Base-by-base conservation (phyloP, 2,888 invertebrate species). In the Lasioglossum oenotherae region DNA sequence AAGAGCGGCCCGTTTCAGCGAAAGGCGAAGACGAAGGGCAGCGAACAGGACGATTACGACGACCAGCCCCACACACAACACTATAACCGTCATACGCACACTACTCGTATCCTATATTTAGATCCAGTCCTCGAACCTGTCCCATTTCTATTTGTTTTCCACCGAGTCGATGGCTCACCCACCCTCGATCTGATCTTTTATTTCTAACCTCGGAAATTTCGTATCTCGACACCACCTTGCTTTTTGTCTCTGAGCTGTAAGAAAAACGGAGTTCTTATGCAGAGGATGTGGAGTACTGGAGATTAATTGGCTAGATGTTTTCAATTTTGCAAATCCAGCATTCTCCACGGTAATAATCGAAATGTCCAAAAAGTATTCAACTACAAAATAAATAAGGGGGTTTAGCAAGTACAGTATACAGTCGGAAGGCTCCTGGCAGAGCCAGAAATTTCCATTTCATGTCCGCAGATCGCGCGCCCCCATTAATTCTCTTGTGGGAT, bases 111-210 rank as follows among this genome's bases (percentile, higher is more conserved):
- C 90, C 92, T 94, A 94, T 93, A 93, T 94, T 93, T 94, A 94
- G 93, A 92, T 88, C 78, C 87, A 83, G 90, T 86, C 91, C 92
- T 83, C 92, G 90, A 93, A 93, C 93, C 92, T 92, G 92, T 93
- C 93, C 92, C 94, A 93, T 93, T 92, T 93, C 92, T 92, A 92
- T 92, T 91, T 91, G 91, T 91, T 90, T 90, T 85, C 86, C 78
- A 83, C 73, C 74, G 74, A 77, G 85, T 81, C 85, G 81, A 83
- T 74, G 74, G 67, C 80, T 60, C 80, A 67, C 12, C 67, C 71
- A 69, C 64, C 71, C 10, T 73, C 60, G 4, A 27, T 60, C 49
- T 10, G 53, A 53, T 53, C 31, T 31, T 64, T 31, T 64, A 31
- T 64, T 31, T 64, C 60, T 6, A 31, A 64, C 60, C 6, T 5